Conservation (phyloP, 2,113 vertebrate genomes). For the Chaetorhynchus papuensis region DNA sequence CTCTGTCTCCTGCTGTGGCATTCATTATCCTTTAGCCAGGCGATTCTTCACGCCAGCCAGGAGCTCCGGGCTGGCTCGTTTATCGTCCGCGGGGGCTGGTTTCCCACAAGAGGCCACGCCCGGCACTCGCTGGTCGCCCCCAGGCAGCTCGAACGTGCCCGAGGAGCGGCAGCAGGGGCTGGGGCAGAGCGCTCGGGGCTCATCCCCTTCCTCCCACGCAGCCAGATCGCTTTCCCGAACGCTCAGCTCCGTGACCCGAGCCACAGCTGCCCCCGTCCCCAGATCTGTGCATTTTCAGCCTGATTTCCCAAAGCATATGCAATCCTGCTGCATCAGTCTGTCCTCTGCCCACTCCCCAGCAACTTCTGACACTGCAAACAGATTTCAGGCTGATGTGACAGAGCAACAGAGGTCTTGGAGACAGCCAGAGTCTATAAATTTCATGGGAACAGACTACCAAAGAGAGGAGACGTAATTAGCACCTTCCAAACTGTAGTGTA, state of each 20-base stretch:
- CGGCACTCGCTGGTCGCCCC: neutral
- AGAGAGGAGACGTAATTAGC: constrained; percentile 34
- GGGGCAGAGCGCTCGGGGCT: neutral
- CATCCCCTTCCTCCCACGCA: neutral
- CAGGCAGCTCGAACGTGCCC: neutral
- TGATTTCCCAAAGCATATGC: neutral
- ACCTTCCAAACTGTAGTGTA: constrained; percentile 4
- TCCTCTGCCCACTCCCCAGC: constrained; percentile 1
- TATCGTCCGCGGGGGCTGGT: neutral
- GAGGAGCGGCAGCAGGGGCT: neutral
- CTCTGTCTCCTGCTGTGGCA: constrained; percentile 33
- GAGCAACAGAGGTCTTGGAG: neutral
- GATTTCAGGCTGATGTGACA: constrained; percentile 9
- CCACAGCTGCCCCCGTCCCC: neutral
- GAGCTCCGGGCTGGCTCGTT: neutral
- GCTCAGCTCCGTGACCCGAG: fast-evolving
- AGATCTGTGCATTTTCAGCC: neutral
- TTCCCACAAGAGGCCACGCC: neutral
- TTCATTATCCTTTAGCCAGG: constrained; percentile 20
- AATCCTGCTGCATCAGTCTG: neutral
- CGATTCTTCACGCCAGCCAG: constrained; percentile 8
- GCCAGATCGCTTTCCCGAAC: neutral
- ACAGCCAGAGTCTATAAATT: constrained; percentile 30
- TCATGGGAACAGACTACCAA: neutral
- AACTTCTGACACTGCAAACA: neutral